Conservation (phyloP, 1,140 invertebrate species). For the Gryon sp. region DNA sequence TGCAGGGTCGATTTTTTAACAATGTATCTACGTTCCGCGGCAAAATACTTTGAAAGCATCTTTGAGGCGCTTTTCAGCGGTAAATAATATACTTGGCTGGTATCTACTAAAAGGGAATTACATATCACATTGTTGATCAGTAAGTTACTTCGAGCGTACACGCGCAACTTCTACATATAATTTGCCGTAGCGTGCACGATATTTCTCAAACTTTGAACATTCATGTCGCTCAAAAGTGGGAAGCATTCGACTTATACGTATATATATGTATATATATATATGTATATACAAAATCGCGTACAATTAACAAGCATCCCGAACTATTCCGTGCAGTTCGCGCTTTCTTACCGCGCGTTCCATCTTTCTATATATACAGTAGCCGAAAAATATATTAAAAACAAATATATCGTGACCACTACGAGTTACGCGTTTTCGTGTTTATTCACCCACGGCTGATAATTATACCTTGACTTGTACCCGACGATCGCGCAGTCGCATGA, state of each 20-base stretch:
- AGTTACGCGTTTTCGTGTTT: constrained; percentile 36
- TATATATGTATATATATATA: background rate
- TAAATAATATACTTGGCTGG: constrained; percentile 29
- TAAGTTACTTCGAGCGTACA: constrained; percentile 33
- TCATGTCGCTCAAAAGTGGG: constrained; percentile 52
- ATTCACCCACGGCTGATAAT: constrained; percentile 10
- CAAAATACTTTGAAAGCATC: constrained; percentile 30
- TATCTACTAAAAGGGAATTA: constrained; percentile 56
- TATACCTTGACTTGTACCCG: background rate
- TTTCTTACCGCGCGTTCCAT: constrained; percentile 21
- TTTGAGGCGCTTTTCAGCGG: constrained; percentile 22
- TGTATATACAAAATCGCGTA: constrained; percentile 25
- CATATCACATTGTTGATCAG: constrained; percentile 57
- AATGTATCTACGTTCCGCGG: constrained; percentile 8
- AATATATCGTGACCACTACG: constrained; percentile 43
- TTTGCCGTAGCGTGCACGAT: constrained; percentile 50
- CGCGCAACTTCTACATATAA: constrained; percentile 50
- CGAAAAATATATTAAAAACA: constrained; percentile 40
- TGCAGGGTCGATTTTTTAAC: constrained; percentile 16
- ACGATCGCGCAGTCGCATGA: constrained; percentile 3
- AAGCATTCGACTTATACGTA: no score
- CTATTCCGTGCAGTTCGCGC: constrained; percentile 30
- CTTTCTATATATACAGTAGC: background rate
- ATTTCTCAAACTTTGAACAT: constrained; percentile 50
- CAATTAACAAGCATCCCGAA: constrained; percentile 42